Conservation (phyloP, 2,888 invertebrate species). For the Liodrosophila aerea region DNA sequence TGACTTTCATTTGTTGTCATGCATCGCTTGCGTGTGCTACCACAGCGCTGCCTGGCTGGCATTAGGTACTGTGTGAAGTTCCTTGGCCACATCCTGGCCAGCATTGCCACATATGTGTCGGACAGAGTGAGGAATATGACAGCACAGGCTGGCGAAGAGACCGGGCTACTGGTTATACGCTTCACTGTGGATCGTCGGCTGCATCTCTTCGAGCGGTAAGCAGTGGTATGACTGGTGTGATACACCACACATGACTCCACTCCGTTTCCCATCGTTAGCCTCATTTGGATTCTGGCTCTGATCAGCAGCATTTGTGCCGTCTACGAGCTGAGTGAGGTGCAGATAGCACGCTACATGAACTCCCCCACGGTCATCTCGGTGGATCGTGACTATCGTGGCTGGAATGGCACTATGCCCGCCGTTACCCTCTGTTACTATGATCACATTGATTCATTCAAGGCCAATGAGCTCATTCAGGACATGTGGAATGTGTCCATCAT, state of each 20-base stretch:
- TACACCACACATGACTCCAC: no score
- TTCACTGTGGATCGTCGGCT: constrained; percentile 65
- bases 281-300: constrained; percentile 72
- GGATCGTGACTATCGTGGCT: constrained; percentile 81
- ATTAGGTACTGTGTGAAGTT: background rate
- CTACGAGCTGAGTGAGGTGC: constrained; percentile 62
- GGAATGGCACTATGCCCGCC: constrained; percentile 81
- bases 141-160: constrained; percentile 67
- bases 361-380: constrained; percentile 81
- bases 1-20: constrained; percentile 17
- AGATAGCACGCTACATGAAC: constrained; percentile 69
- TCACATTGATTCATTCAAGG: constrained; percentile 77
- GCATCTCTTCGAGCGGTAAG: constrained; percentile 70
- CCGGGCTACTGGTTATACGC: constrained; percentile 71
- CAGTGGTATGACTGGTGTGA: background rate
- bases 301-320: constrained; percentile 64
- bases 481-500: constrained; percentile 82
- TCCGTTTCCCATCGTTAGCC: constrained; percentile 31
- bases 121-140: constrained; percentile 40
- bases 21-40: constrained; percentile 10
- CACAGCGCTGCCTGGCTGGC: constrained; percentile 6
- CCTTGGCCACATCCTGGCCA: background rate
- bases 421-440: constrained; percentile 81
- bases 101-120: background rate
- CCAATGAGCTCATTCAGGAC: constrained; percentile 75